These are phyloP conservation scores for Apogon talboti DNA, from an alignment of 2,797 vertebrate species.

Conservation along the genomic window DNA sequence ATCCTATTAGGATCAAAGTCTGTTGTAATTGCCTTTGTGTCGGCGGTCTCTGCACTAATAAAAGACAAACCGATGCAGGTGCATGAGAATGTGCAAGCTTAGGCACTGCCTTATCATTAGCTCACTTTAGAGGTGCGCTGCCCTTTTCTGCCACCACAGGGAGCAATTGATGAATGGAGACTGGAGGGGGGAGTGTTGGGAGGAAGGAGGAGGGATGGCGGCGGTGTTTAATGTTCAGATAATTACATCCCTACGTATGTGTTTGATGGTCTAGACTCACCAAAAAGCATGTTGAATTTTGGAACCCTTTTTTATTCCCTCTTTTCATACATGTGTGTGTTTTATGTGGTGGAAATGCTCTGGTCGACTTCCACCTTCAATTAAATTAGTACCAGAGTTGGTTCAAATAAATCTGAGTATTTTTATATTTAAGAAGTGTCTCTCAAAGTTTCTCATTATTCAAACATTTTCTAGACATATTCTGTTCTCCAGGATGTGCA, in stretches of 20 bases:
- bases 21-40: constrained; percentile 77
- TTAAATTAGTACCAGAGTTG: no score
- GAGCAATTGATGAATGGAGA: constrained; percentile 68
- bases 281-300: constrained; percentile 6
- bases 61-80: constrained; percentile 73
- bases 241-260: constrained; percentile 71
- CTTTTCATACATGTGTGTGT: background rate
- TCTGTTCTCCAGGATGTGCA: background rate
- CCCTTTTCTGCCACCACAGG: constrained; percentile 75
- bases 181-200: constrained; percentile 38
- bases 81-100: constrained; percentile 59
- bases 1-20: constrained; percentile 75
- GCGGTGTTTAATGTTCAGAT: constrained; percentile 61
- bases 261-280: constrained; percentile 61
- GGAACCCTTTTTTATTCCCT: background rate
- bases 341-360: background rate
- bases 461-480: background rate
- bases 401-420: no score
- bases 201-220: constrained; percentile 32
- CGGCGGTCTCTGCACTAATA: constrained; percentile 70
- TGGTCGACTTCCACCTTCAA: background rate
- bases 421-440: background rate
- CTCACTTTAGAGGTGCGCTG: constrained; percentile 68
- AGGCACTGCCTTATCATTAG: constrained; percentile 72
- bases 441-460: background rate